phyloP scores from a whole-genome alignment of 2,113 vertebrate genomes.

The Pterophyllum scalare region DNA sequence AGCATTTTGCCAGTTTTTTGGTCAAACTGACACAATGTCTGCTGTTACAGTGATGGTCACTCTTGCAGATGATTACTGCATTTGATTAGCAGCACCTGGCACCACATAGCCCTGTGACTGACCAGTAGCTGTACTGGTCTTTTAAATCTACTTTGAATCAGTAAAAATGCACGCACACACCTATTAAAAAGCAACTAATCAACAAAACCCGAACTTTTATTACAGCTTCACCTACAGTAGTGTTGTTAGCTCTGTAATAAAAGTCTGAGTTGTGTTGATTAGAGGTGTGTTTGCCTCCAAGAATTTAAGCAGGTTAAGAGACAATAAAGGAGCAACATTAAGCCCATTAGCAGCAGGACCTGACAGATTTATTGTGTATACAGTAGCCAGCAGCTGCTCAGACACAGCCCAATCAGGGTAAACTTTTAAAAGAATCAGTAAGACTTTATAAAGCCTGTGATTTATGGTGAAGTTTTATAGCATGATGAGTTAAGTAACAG shows the following conservation, averaged over 20 bases:
- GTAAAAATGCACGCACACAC: background rate
- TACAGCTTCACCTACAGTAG: background rate
- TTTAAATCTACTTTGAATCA: background rate
- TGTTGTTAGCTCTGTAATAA: background rate
- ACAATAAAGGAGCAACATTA: background rate
- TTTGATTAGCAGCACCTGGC: background rate
- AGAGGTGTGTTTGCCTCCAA: background rate
- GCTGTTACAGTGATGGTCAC: background rate
- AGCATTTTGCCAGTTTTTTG: background rate
- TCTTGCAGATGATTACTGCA: background rate
- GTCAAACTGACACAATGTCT: background rate
- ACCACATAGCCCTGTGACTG: too few relatives aligned
- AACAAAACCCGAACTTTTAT: background rate
- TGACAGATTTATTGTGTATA: background rate
- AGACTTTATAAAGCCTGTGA: background rate
- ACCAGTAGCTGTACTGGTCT: background rate
- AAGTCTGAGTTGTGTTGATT: background rate
- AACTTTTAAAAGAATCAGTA: background rate
- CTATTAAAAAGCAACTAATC: background rate
- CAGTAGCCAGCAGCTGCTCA: background rate
- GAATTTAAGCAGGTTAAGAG: background rate
- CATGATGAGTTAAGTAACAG: background rate
- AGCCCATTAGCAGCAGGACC: background rate
- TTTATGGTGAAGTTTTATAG: background rate
- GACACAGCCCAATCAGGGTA: background rate